Base-by-base conservation (phyloP, 2,113 vertebrate species). In the Burhinus bistriatus region DNA sequence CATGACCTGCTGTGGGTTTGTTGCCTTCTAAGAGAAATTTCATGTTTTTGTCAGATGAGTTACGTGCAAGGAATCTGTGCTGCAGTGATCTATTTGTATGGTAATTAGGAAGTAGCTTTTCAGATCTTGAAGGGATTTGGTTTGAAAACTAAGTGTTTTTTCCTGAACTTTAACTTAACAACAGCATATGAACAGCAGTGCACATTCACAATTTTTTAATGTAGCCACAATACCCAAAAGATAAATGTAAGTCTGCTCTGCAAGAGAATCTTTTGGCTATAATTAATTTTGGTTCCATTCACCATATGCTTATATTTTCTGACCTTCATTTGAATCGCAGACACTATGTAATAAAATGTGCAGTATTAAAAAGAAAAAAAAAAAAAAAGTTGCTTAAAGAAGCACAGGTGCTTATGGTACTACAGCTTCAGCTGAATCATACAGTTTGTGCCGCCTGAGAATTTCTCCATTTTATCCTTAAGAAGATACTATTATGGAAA, bases 51-150 rank as follows among this genome's bases (percentile, higher is more conserved):
- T 95, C 44, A 6, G 79, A 92, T 85, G 58, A 96, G 93, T 94
- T 97, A 72, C 5, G n/a, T 97, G 84, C 87, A 34, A 93, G 79
- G 83, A 97, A 95, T 96, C 88, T 93, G 91, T 97, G 87, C 66
- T 88, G 68, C 85, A 77, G 30, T 83, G 29, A 88, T 92, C 62
- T 95, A 44, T 94, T 88, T 98, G 95, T 97, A 97, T 97, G 97
- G 83, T 97, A 98, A 98, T 97, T 94, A 95, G 75, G 90, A 95
- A 93, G 89, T 90, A 96, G 87, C 95, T 97, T 96, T 98, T 94
- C 96, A 91, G 94, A 90, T 94, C 93, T 97, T 95, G 75, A 90
- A 97, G 95, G 89, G 87, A 96, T 97, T 98, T 98, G 77, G 13
- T 97, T 97, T 96, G 92, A 96, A 97, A 97, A 95, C 71, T 78